Percentiles rank a stretch among this genome's conserved stretches.
Conservation (phyloP, 2,888 invertebrate species). For the Rugalucina vietnamica region DNA sequence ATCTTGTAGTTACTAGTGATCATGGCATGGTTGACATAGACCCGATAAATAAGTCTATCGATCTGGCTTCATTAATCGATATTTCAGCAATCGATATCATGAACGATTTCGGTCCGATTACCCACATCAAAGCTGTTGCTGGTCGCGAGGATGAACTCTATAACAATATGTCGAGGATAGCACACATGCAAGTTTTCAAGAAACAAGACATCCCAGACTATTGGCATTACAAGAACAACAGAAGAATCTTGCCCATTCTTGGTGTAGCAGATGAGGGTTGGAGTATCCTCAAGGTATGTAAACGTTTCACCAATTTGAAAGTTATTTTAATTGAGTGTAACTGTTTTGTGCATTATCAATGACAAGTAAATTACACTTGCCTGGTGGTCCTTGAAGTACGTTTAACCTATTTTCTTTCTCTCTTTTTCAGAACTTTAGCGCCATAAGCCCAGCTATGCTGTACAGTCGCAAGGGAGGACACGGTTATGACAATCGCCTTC, state of each 20-base stretch:
- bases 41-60: slow-evolving; percentile 57
- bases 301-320: neutral
- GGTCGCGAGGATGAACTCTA: slow-evolving; percentile 62
- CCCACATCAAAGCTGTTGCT: slow-evolving; percentile 60
- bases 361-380: no score
- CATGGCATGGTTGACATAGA: slow-evolving; percentile 79
- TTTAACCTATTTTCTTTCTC: no score
- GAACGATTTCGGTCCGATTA: slow-evolving; percentile 59
- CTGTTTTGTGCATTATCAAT: no score
- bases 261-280: slow-evolving; percentile 88
- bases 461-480: slow-evolving; percentile 84
- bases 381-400: no score
- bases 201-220: slow-evolving; percentile 86
- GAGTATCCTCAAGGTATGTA: slow-evolving; percentile 77
- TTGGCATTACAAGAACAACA: slow-evolving; percentile 88
- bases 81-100: slow-evolving; percentile 49
- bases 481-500: slow-evolving; percentile 87
- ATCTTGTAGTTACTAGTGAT: slow-evolving; percentile 77
- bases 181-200: slow-evolving; percentile 85
- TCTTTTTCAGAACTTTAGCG: neutral
- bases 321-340: no score
- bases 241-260: slow-evolving; percentile 87
- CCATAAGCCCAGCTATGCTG: neutral
- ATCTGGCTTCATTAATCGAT: slow-evolving; percentile 56
- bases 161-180: slow-evolving; percentile 53